These are phyloP conservation scores for Chrysaora quinquecirrha DNA, from an alignment of 30 jellyfish, hydroid and myxozoan genomes.

Conservation along the genomic window DNA sequence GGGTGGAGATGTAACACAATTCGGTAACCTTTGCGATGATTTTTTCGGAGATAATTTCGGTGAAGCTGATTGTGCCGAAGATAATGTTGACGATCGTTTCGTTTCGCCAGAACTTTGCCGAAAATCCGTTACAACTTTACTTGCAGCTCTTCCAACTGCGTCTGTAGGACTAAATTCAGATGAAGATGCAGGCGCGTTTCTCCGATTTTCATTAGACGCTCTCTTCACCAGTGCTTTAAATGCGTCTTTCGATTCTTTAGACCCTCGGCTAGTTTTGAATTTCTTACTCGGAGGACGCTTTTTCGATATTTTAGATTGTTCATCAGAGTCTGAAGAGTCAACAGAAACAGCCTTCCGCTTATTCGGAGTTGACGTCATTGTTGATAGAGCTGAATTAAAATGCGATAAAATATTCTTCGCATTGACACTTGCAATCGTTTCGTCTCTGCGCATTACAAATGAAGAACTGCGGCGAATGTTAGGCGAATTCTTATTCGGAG, in stretches of 20 bases:
- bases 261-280: neutral
- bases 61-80: no score
- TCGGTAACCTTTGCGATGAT: no score
- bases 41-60: no score
- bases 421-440: neutral
- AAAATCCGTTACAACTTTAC: no score
- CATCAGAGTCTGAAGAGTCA: constrained; percentile 1
- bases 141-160: neutral
- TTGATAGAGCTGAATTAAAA: neutral
- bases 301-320: neutral
- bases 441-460: neutral
- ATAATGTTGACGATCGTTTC: no score
- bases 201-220: neutral
- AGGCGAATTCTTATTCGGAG: constrained; percentile 11
- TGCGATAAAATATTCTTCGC: neutral
- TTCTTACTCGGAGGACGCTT: neutral
- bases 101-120: no score
- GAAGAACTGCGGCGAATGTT: neutral
- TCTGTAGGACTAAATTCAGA: neutral
- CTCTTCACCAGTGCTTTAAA: neutral
- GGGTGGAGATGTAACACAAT: no score
- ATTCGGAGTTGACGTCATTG: neutral
- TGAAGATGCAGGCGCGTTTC: neutral
- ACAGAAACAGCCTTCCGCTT: neutral
- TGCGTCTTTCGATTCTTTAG: neutral